Percentiles rank a stretch among this genome's conserved stretches.
Evolutionary conservation across 2,888 invertebrate genomes (phyloP).

Genomic region (Acronicta psi): DNA sequence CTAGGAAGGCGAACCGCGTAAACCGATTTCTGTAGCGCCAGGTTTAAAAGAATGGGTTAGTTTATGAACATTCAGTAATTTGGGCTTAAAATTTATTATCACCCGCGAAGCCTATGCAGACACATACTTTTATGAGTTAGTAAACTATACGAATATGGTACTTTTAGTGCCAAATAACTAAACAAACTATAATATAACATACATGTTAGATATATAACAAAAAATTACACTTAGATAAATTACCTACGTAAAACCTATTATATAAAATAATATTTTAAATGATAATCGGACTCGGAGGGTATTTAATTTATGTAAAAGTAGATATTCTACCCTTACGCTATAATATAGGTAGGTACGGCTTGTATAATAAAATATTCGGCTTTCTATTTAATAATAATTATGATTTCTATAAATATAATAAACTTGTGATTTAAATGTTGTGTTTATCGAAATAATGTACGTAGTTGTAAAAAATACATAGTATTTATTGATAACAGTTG

Average conservation of each 20-base stretch:
- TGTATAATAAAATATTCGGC: not conserved
- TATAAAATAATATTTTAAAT: not conserved
- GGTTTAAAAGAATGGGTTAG: not conserved
- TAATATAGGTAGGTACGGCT: too few species aligned
- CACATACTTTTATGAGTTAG: too few species aligned
- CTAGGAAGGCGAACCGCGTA: not conserved
- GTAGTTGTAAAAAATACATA: constrained; percentile 43
- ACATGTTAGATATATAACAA: too few species aligned
- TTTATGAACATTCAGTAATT: not conserved
- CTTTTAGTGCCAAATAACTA: constrained; percentile 30
- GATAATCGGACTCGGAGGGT: not conserved
- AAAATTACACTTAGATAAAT: too few species aligned
- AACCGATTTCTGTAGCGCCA: not conserved
- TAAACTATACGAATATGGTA: not conserved
- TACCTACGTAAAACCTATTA: too few species aligned
- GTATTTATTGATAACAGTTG: constrained; percentile 48
- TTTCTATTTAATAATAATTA: not conserved
- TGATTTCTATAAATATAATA: not conserved
- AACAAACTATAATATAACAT: too few species aligned
- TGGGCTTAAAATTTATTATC: not conserved
- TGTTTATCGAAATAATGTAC: constrained; percentile 22
- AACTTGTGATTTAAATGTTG: constrained; percentile 27
- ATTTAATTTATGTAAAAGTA: too few species aligned
- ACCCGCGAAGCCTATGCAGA: too few species aligned
- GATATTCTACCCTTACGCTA: not conserved